A percentile compares a stretch with the other conserved stretches of the same genome.
Conservation (phyloP, 2,113 vertebrate genomes). For the Trogon melanurus region DNA sequence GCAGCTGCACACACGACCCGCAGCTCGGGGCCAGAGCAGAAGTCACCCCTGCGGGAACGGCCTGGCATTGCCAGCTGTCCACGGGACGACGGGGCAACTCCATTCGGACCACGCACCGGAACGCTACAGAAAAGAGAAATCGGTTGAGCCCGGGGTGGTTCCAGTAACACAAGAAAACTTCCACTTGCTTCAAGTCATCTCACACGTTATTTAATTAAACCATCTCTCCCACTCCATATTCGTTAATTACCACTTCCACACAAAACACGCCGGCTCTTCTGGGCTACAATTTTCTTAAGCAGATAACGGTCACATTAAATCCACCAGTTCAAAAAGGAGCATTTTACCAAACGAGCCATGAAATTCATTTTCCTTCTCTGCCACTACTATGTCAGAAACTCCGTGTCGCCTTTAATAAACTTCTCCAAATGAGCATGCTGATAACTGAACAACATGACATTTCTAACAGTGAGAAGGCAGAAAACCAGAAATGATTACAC, state of each 20-base stretch:
- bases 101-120: neutral
- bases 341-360: conserved; percentile 46
- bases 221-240: neutral
- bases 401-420: conserved; percentile 51
- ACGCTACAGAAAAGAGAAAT: neutral
- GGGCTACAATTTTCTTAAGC: neutral
- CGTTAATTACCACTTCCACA: neutral
- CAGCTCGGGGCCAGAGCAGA: neutral
- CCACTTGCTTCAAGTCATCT: neutral
- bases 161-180: neutral
- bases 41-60: neutral
- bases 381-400: conserved; percentile 54
- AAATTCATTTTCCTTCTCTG: conserved; percentile 43
- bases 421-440: conserved; percentile 48
- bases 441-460: conserved; percentile 57
- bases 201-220: neutral
- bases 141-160: neutral
- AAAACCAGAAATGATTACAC: conserved; percentile 62
- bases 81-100: neutral
- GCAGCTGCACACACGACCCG: neutral
- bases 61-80: neutral
- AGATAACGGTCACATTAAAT: conserved; percentile 37
- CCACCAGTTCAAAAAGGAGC: neutral
- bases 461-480: conserved; percentile 51
- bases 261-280: neutral